phyloP scores from a whole-genome alignment of 2,888 invertebrate genomes.

The Scrobipalpa atriplicella region DNA sequence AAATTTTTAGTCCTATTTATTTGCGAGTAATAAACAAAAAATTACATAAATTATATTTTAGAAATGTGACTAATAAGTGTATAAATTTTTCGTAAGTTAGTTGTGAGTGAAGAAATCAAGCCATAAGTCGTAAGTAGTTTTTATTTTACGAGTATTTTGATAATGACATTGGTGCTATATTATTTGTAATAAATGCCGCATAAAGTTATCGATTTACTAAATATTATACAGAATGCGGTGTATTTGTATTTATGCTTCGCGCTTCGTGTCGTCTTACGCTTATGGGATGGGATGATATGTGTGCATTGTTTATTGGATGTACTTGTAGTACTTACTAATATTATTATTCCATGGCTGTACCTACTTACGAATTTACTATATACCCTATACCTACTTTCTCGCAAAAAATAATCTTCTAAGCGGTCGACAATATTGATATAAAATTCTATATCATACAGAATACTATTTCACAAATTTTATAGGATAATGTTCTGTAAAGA shows the following conservation, averaged over 20 bases:
- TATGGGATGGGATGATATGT: too few species aligned
- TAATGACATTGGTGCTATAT: constrained; percentile 42
- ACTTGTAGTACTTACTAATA: too few species aligned
- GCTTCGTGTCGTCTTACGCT: constrained; percentile 41
- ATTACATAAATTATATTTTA: constrained; percentile 44
- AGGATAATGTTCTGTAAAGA: too few species aligned
- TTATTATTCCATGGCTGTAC: too few species aligned
- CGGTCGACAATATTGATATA: too few species aligned
- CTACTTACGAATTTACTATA: too few species aligned
- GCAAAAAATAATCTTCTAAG: too few species aligned
- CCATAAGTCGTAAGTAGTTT: constrained; percentile 66
- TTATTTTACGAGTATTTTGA: constrained; percentile 34
- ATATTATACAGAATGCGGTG: constrained; percentile 52
- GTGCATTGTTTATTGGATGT: constrained; percentile 31
- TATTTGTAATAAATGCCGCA: constrained; percentile 59
- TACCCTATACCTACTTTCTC: too few species aligned
- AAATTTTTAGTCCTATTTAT: constrained; percentile 54
- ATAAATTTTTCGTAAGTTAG: constrained; percentile 47
- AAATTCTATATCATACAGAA: too few species aligned
- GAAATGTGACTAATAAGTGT: constrained; percentile 69
- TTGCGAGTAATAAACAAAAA: constrained; percentile 23
- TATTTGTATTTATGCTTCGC: constrained; percentile 45
- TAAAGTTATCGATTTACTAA: constrained; percentile 67
- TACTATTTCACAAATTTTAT: too few species aligned
- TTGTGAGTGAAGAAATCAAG: constrained; percentile 49